Evolutionary conservation across 2,113 vertebrate genomes (phyloP), one percentile per base, ranked within the genome.

Genomic region (Enhydra lutris): DNA sequence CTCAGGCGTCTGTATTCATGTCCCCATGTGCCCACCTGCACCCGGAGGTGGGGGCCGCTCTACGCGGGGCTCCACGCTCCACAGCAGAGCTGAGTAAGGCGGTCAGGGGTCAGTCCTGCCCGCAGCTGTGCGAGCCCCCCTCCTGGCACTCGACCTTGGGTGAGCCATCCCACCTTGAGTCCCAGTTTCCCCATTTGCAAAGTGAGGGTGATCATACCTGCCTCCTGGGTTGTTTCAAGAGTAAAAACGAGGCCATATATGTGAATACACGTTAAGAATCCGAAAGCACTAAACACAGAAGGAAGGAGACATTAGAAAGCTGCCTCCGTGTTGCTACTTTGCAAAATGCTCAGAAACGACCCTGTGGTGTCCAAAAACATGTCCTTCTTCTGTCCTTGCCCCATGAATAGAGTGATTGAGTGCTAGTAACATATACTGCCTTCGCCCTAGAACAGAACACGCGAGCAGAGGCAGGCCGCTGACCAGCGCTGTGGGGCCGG

Each of bases 81-180:
- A 1, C 21, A 20, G 79, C 61, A 15, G 59, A 50, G 65, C 81
- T 31, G 2, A 73, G 42, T 1, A 4, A 52, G 59, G 82, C 9
- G 7, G 9, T 8, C 20, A 18, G 65, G 31, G 1, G 15, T 1
- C 29, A 0, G 1, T 2, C 9, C 7, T 1, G 29, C 26, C 57
- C n/a, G 1, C 12, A 26, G 57, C 6, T 2, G 34, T 26, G 6
- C 4, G 6, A 13, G 23, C 39, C 20, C 3, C 42, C 29, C 20
- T 7, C 63, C 29, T 31, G 8, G 57, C 21, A 23, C 55, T 59
- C 8, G 52, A 18, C 1, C 14, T 1, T 1, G 1, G 39, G 39
- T 42, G 39, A 36, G 24, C 8, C 85, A 1, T 9, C 8, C 1
- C 26, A 3, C 59, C 50, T 55, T 29, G 10, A 4, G 71, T 21